Conservation (phyloP, 2,113 vertebrate species). For the Oncorhynchus tshawytscha region DNA sequence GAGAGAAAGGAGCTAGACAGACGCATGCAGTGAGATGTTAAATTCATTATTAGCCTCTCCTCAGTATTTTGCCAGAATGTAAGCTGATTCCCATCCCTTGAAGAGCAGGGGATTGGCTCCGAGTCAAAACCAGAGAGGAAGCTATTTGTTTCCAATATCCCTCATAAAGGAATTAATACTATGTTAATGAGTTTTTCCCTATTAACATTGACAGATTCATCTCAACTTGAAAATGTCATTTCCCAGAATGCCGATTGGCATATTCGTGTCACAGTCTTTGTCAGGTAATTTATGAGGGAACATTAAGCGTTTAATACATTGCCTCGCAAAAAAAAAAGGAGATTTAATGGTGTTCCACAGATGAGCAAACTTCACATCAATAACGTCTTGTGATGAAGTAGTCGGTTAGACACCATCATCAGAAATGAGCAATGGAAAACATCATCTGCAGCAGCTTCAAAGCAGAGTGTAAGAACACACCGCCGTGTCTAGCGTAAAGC, state of each 20-base stretch:
- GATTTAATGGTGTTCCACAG: constrained; percentile 65
- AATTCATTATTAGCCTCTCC: too few relatives aligned
- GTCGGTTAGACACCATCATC: constrained; percentile 30
- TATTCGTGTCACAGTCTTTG: constrained; percentile 66
- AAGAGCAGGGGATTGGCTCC: constrained; percentile 38
- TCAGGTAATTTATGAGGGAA: constrained; percentile 76
- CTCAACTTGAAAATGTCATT: constrained; percentile 67
- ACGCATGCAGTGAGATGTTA: not conserved
- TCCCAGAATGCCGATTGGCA: constrained; percentile 25
- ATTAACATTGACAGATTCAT: constrained; percentile 63
- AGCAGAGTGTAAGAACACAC: not conserved
- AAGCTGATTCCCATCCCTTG: not conserved
- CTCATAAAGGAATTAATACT: constrained; percentile 70
- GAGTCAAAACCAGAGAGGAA: constrained; percentile 44
- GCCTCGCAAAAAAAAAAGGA: constrained; percentile 55
- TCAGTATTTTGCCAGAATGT: too few relatives aligned
- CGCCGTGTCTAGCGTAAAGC: not conserved
- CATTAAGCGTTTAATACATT: constrained; percentile 73
- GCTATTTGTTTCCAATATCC: constrained; percentile 67
- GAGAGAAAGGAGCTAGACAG: not conserved
- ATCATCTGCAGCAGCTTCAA: constrained; percentile 38
- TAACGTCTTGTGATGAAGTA: constrained; percentile 59
- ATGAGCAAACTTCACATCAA: constrained; percentile 73
- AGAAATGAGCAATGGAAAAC: constrained; percentile 19
- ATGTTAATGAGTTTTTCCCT: constrained; percentile 63